Evolutionary conservation across 2,888 invertebrate genomes (phyloP).

Genomic region (Drosophila eohydei): DNA sequence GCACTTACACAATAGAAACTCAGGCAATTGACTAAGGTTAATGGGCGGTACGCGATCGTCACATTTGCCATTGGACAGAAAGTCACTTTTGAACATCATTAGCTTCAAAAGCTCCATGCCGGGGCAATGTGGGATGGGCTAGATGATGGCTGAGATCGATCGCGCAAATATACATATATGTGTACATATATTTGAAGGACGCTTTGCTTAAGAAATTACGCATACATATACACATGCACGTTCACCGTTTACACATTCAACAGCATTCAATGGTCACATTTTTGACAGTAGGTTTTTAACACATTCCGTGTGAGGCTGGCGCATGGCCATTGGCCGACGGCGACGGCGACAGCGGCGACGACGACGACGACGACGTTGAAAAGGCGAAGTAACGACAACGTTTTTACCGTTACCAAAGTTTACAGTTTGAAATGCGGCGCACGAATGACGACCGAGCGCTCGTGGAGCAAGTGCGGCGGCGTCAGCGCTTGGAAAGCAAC

Average conservation of each 20-base stretch:
- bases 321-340: slow-evolving; percentile 66
- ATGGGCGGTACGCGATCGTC: slow-evolving; percentile 90
- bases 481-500: slow-evolving; percentile 78
- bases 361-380: slow-evolving; percentile 10
- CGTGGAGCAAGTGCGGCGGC: slow-evolving; percentile 70
- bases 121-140: slow-evolving; percentile 26
- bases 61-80: slow-evolving; percentile 84
- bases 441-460: slow-evolving; percentile 60
- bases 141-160: slow-evolving; percentile 26
- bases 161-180: slow-evolving; percentile 15
- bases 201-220: slow-evolving; percentile 15
- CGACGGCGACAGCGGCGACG: slow-evolving; percentile 14
- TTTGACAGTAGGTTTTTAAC: slow-evolving; percentile 44
- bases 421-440: slow-evolving; percentile 42
- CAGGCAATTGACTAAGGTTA: slow-evolving; percentile 90
- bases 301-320: slow-evolving; percentile 40
- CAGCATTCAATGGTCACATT: slow-evolving; percentile 43
- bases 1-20: slow-evolving; percentile 90
- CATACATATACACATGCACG: slow-evolving; percentile 19
- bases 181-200: slow-evolving; percentile 1
- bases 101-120: slow-evolving; percentile 85
- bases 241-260: slow-evolving; percentile 33
- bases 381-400: slow-evolving; percentile 27
- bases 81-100: slow-evolving; percentile 85
- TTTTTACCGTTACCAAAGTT: slow-evolving; percentile 55